These are phyloP conservation scores for Magallana angulata DNA, from an alignment of 1,140 invertebrate species.

Conservation along the genomic window DNA sequence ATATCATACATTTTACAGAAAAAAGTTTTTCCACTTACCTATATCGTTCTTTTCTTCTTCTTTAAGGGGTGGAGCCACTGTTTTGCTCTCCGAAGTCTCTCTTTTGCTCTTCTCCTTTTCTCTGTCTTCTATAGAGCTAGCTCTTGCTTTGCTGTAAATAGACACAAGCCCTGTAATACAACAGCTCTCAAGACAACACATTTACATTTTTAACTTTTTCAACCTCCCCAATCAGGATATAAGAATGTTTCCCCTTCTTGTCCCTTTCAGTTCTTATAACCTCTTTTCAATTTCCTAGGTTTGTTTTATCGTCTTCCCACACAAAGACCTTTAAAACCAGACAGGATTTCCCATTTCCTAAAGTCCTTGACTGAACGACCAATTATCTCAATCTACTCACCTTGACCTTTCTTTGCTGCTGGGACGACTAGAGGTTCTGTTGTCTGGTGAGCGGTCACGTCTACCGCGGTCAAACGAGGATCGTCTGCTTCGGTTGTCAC, in stretches of 20 bases:
- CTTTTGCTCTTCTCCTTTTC: neutral
- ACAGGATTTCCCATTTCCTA: too few species aligned
- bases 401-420: conserved; percentile 39
- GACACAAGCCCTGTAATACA: too few species aligned
- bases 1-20: too few species aligned
- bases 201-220: too few species aligned
- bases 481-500: conserved; percentile 37
- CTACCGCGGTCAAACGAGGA: conserved; percentile 32
- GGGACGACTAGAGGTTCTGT: neutral
- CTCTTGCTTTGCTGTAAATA: conserved; percentile 27
- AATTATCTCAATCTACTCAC: neutral
- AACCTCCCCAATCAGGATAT: too few species aligned
- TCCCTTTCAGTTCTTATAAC: too few species aligned
- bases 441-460: conserved; percentile 39
- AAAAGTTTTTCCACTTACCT: neutral
- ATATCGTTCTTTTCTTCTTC: conserved; percentile 27
- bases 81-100: neutral
- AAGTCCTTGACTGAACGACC: too few species aligned
- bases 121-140: neutral
- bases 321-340: too few species aligned
- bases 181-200: too few species aligned
- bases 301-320: too few species aligned
- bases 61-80: neutral
- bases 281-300: too few species aligned
- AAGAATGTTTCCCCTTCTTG: too few species aligned